A percentile compares a stretch with the other conserved stretches of the same genome.
phyloP scores from a whole-genome alignment of 2,113 vertebrate species.

The Toxostoma redivivum region DNA sequence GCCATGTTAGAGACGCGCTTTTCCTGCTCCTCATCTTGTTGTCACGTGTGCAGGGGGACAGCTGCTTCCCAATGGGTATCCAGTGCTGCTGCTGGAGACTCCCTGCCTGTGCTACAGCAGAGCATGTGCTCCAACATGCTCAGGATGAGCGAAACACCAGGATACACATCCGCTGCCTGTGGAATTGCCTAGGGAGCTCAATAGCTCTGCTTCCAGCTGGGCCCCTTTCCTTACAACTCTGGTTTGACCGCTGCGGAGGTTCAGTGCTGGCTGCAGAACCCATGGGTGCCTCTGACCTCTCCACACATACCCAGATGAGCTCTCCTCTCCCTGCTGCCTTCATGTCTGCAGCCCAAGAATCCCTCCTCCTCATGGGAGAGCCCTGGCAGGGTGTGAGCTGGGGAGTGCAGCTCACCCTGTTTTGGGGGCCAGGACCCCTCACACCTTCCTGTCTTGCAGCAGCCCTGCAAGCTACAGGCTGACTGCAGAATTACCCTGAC shows the following conservation, averaged over 20 bases:
- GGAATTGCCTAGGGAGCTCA: background rate
- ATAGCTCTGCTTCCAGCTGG: fast-evolving
- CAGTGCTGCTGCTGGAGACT: background rate
- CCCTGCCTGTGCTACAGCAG: background rate
- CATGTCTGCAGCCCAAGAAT: background rate
- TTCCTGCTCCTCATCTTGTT: fast-evolving
- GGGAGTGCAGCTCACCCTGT: background rate
- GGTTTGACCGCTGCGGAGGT: fast-evolving
- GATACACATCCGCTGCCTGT: background rate
- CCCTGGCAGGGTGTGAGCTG: background rate
- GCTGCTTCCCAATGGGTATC: background rate
- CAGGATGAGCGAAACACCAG: background rate
- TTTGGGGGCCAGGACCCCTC: background rate
- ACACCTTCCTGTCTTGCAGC: background rate
- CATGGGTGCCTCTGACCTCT: background rate
- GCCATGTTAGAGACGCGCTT: fast-evolving
- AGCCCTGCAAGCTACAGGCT: background rate
- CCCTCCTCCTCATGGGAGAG: background rate
- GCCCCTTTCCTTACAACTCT: background rate
- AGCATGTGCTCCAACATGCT: background rate
- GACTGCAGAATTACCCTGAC: background rate
- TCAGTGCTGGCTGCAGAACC: background rate
- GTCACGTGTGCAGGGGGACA: fast-evolving
- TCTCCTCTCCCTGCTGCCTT: background rate
- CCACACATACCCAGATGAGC: background rate